Evolutionary conservation across 2,888 invertebrate genomes (phyloP).

Genomic region (Megaustenia siamemsis): DNA sequence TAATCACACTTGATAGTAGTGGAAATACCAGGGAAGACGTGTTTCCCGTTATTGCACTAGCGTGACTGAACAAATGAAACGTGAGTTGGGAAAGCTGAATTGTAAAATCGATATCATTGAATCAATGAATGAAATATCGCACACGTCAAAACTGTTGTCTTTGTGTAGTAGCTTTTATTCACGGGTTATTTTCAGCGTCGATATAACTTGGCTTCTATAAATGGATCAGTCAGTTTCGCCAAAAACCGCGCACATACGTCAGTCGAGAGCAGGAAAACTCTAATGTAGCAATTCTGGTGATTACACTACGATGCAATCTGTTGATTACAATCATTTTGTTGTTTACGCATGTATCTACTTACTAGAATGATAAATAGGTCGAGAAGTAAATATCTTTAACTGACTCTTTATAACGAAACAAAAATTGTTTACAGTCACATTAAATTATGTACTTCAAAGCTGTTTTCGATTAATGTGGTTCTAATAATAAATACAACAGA

Average conservation of each 20-base stretch:
- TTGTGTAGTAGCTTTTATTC: constrained; percentile 18
- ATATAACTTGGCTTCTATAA: constrained; percentile 30
- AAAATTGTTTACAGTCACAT: constrained; percentile 9
- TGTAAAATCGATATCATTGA: constrained; percentile 13
- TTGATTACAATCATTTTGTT: constrained; percentile 14
- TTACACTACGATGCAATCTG: not conserved
- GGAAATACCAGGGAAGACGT: not conserved
- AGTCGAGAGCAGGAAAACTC: not conserved
- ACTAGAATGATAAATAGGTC: not conserved
- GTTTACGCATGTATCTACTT: not conserved
- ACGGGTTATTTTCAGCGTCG: constrained; percentile 26
- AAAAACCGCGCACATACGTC: not conserved
- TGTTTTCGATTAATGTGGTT: not conserved
- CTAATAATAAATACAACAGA: not conserved
- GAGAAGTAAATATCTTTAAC: not conserved
- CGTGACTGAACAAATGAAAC: constrained; percentile 13
- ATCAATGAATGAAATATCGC: constrained; percentile 24
- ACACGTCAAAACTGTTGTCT: constrained; percentile 17
- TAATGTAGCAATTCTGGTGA: not conserved
- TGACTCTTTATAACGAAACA: not conserved
- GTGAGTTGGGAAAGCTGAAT: not conserved
- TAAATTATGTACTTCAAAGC: not conserved
- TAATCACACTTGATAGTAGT: not conserved
- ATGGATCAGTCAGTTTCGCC: not conserved
- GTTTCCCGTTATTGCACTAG: not conserved